Conservation (phyloP, 2,888 invertebrate genomes). For the Coecobrya sp. region DNA sequence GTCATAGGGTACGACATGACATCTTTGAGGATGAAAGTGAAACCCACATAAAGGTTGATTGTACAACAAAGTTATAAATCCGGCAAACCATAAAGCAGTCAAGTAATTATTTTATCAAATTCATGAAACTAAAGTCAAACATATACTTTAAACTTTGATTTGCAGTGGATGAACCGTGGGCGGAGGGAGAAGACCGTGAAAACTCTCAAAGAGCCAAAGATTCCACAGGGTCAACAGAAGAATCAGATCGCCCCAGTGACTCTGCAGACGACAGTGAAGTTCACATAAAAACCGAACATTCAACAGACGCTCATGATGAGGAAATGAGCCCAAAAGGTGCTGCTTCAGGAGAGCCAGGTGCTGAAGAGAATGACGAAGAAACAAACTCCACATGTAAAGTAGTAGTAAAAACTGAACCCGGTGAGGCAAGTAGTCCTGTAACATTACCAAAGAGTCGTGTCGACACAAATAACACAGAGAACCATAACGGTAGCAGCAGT, state of each 20-base stretch:
- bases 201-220: slow-evolving; percentile 64
- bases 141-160: slow-evolving; percentile 14
- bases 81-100: not conserved
- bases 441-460: slow-evolving; percentile 66
- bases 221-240: slow-evolving; percentile 19
- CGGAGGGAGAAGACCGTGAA: slow-evolving; percentile 82
- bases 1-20: slow-evolving; percentile 16
- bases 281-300: slow-evolving; percentile 35
- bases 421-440: slow-evolving; percentile 16
- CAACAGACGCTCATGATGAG: slow-evolving; percentile 45
- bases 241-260: slow-evolving; percentile 76
- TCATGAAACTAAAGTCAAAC: not conserved
- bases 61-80: not conserved
- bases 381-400: not conserved
- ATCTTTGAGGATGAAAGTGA: slow-evolving; percentile 30
- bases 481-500: not conserved
- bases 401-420: slow-evolving; percentile 50
- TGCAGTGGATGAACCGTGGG: slow-evolving; percentile 82
- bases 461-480: slow-evolving; percentile 30
- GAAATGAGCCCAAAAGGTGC: slow-evolving; percentile 69
- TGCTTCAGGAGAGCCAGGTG: slow-evolving; percentile 55
- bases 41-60: not conserved
- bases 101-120: slow-evolving; percentile 24
- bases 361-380: slow-evolving; percentile 66
- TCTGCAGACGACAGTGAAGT: slow-evolving; percentile 44